Evolutionary conservation across 2,797 vertebrate genomes (phyloP).

Genomic region (Serranus cabrilla): DNA sequence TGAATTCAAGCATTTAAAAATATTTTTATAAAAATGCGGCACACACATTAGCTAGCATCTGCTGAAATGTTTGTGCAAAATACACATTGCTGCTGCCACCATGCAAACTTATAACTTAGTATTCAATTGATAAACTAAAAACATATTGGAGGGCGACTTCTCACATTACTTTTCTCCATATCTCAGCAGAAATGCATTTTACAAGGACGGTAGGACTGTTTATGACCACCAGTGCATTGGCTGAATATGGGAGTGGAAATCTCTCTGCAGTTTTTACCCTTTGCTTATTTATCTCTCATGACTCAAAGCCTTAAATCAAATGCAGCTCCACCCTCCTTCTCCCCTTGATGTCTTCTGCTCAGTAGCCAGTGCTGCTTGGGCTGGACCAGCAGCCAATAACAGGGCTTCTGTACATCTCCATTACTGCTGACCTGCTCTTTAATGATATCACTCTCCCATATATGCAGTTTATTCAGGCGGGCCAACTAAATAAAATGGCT

Average conservation of each 20-base stretch:
- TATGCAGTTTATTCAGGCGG: not conserved
- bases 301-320: slow-evolving; percentile 47
- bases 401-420: slow-evolving; percentile 39
- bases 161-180: slow-evolving; percentile 1
- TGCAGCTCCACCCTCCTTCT: slow-evolving; percentile 32
- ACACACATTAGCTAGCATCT: not conserved
- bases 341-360: slow-evolving; percentile 43
- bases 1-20: slow-evolving; percentile 32
- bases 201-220: not conserved
- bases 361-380: slow-evolving; percentile 8
- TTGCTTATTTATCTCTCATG: slow-evolving; percentile 29
- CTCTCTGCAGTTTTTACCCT: slow-evolving; percentile 22
- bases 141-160: not conserved
- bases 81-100: not conserved
- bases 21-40: slow-evolving; percentile 12
- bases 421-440: slow-evolving; percentile 41
- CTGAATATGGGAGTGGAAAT: slow-evolving; percentile 1
- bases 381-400: slow-evolving; percentile 46
- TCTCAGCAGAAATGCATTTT: not conserved
- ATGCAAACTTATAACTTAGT: not conserved
- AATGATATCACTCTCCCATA: slow-evolving; percentile 7
- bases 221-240: not conserved
- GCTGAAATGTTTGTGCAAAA: not conserved
- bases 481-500: not conserved
- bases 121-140: not conserved